Conservation (phyloP, 1,140 invertebrate genomes). For the Melipona quadrifasciata region DNA sequence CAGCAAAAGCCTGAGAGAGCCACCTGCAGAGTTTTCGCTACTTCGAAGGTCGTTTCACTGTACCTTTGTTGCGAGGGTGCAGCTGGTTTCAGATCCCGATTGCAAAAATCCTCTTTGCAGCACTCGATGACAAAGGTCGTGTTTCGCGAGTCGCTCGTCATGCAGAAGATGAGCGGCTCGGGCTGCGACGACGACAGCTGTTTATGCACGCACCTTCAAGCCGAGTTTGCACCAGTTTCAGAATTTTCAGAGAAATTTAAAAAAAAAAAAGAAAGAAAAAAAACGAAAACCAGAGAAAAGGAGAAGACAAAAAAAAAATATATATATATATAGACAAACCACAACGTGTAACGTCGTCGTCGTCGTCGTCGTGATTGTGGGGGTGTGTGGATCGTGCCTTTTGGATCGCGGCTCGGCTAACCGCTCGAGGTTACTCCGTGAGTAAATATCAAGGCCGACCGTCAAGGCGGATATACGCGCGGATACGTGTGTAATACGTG, state of each 20-base stretch:
- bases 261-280: not conserved
- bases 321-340: slow-evolving; percentile 38
- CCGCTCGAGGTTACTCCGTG: not conserved
- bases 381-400: slow-evolving; percentile 11
- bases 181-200: slow-evolving; percentile 78
- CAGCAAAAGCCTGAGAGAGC: slow-evolving; percentile 64
- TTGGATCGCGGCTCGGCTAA: not conserved
- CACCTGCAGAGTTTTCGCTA: slow-evolving; percentile 73
- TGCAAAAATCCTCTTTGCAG: slow-evolving; percentile 87
- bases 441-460: slow-evolving; percentile 20
- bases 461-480: slow-evolving; percentile 4
- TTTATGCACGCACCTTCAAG: slow-evolving; percentile 81
- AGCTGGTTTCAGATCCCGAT: slow-evolving; percentile 83
- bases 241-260: slow-evolving; percentile 46
- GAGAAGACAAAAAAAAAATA: slow-evolving; percentile 38
- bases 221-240: slow-evolving; percentile 77
- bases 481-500: not conserved
- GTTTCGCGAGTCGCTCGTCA: slow-evolving; percentile 81
- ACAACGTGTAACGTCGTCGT: slow-evolving; percentile 6
- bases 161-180: slow-evolving; percentile 81
- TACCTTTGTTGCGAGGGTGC: slow-evolving; percentile 80
- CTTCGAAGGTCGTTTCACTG: slow-evolving; percentile 70
- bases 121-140: slow-evolving; percentile 85
- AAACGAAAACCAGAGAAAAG: not conserved
- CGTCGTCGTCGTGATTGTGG: not conserved